phyloP scores from a whole-genome alignment of 1,140 invertebrate genomes.

The Conus betulinus region DNA sequence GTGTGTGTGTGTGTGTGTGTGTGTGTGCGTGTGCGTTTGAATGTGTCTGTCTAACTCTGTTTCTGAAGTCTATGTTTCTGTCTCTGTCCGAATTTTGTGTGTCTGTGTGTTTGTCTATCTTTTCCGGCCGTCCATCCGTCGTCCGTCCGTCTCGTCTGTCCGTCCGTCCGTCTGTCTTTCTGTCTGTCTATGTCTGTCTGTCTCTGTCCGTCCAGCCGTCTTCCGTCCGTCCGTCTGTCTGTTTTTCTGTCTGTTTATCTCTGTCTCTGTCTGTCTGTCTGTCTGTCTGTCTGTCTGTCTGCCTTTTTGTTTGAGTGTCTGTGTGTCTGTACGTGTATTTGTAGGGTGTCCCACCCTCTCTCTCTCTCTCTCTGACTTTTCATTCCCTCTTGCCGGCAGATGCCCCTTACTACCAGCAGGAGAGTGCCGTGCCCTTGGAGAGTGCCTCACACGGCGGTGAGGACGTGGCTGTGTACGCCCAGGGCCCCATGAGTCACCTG shows the following conservation, averaged over 20 bases:
- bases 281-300: neutral
- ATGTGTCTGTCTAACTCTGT: too few relatives aligned
- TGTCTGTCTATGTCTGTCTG: too few relatives aligned
- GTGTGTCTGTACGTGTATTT: neutral
- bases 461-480: neutral
- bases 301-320: neutral
- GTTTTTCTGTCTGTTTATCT: neutral
- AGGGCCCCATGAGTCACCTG: neutral
- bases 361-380: neutral
- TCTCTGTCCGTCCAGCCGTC: too few relatives aligned
- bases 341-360: neutral
- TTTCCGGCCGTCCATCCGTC: too few relatives aligned
- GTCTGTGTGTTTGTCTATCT: too few relatives aligned
- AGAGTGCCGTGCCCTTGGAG: neutral
- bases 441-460: neutral
- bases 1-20: too few relatives aligned
- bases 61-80: neutral
- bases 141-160: too few relatives aligned
- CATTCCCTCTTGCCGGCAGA: neutral
- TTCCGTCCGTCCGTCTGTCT: neutral
- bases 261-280: too few relatives aligned
- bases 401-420: neutral
- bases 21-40: too few relatives aligned
- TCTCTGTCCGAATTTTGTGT: neutral
- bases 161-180: too few relatives aligned